phyloP scores from a whole-genome alignment of 2,113 vertebrate genomes.

The Trogon surrucura region DNA sequence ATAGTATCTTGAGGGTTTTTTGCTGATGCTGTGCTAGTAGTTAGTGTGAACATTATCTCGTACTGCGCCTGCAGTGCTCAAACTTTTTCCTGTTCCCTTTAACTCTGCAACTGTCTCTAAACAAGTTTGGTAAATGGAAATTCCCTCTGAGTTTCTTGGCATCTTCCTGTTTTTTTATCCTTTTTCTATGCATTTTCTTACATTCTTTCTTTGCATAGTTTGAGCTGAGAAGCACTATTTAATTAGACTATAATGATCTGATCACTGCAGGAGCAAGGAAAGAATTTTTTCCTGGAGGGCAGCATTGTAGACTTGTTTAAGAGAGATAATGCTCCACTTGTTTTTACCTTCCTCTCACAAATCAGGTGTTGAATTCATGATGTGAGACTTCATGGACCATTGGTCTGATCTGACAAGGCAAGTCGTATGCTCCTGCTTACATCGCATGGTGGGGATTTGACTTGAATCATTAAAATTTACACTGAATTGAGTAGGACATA shows the following conservation, averaged over 20 bases:
- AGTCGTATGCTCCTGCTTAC: background rate
- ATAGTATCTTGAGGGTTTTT: background rate
- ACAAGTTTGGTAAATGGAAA: conserved; percentile 32
- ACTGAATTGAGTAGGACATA: background rate
- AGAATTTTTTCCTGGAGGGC: conserved; percentile 8
- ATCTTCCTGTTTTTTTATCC: conserved; percentile 20
- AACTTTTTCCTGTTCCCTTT: background rate
- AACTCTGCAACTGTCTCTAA: background rate
- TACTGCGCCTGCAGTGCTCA: background rate
- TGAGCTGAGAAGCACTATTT: conserved; percentile 29
- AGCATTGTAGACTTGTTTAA: background rate
- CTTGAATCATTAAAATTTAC: background rate
- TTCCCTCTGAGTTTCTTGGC: conserved; percentile 44
- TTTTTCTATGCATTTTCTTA: conserved; percentile 59
- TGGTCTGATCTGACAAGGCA: background rate
- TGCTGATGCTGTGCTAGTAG: background rate
- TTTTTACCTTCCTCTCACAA: conserved; percentile 18
- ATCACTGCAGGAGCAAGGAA: conserved; percentile 14
- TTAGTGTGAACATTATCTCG: background rate
- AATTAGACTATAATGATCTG: conserved; percentile 36
- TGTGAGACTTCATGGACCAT: background rate
- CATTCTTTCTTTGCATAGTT: conserved; percentile 51
- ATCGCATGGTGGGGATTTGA: background rate
- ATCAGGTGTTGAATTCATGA: background rate
- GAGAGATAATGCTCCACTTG: background rate